These are phyloP conservation scores for Pristionchus arcanus DNA, from an alignment of 2,888 invertebrate genomes.

Conservation along the genomic window DNA sequence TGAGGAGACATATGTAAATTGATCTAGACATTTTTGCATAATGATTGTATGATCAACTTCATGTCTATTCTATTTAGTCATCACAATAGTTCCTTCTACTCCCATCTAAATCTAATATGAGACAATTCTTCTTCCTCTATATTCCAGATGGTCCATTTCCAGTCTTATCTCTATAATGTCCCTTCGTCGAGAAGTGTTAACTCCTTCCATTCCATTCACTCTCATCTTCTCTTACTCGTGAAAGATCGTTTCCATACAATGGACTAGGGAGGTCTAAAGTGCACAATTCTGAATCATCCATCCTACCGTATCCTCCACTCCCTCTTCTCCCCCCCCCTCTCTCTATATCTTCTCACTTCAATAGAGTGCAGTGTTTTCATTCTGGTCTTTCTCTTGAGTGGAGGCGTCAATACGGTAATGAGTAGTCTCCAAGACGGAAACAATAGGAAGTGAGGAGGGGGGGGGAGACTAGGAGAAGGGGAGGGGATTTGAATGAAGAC, in stretches of 20 bases:
- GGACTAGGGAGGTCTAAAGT: neutral
- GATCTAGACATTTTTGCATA: neutral
- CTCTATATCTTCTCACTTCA: neutral
- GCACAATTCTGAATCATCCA: neutral
- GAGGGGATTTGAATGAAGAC: neutral
- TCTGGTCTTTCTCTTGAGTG: neutral
- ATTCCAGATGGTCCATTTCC: neutral
- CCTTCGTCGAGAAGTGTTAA: neutral
- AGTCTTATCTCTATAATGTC: neutral
- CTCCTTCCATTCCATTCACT: neutral
- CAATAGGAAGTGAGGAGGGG: constrained; percentile 25
- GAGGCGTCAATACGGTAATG: constrained; percentile 34
- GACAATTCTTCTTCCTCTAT: neutral
- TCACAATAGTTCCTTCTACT: neutral
- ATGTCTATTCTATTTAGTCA: too few relatives aligned
- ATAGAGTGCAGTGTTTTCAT: constrained; percentile 36
- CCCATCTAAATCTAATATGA: neutral
- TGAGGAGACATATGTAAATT: neutral
- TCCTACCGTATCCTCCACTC: neutral
- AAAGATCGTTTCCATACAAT: neutral
- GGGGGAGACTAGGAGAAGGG: neutral
- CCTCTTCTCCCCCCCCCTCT: neutral
- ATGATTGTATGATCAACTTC: neutral
- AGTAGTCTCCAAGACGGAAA: constrained; percentile 11
- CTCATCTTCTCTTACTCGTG: neutral